phyloP scores from a whole-genome alignment of 64 coral and sea anemone genomes.

The Stylophora pistillata region DNA sequence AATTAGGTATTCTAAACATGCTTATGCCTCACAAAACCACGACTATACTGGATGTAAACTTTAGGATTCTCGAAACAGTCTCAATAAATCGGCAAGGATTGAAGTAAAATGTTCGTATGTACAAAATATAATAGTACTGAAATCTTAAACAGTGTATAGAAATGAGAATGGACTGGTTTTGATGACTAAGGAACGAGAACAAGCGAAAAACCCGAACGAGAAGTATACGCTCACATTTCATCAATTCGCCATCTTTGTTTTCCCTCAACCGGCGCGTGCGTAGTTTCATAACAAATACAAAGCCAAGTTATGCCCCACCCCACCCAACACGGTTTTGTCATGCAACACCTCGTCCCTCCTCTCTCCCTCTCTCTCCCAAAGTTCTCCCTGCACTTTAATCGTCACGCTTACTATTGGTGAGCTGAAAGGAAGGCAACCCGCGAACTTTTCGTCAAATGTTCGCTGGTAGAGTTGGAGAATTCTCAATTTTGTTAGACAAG shows the following conservation, averaged over 20 bases:
- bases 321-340: neutral
- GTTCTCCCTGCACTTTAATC: too few relatives aligned
- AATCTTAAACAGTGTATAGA: constrained; percentile 9
- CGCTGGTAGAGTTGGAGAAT: too few relatives aligned
- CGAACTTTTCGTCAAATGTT: too few relatives aligned
- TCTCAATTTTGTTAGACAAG: too few relatives aligned
- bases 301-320: constrained; percentile 35
- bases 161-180: neutral
- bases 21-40: constrained; percentile 4
- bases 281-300: constrained; percentile 12
- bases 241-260: constrained; percentile 42
- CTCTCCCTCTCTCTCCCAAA: neutral
- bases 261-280: constrained; percentile 6
- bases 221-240: neutral
- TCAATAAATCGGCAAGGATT: neutral
- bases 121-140: neutral
- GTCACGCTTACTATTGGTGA: too few relatives aligned
- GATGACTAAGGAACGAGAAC: neutral
- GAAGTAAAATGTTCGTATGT: neutral
- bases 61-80: neutral
- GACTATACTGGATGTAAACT: neutral
- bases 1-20: constrained; percentile 36
- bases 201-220: neutral
- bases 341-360: neutral
- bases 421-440: too few relatives aligned